Evolutionary conservation across 2,888 invertebrate species (phyloP).

Genomic region (Gandaritis pyraliata): DNA sequence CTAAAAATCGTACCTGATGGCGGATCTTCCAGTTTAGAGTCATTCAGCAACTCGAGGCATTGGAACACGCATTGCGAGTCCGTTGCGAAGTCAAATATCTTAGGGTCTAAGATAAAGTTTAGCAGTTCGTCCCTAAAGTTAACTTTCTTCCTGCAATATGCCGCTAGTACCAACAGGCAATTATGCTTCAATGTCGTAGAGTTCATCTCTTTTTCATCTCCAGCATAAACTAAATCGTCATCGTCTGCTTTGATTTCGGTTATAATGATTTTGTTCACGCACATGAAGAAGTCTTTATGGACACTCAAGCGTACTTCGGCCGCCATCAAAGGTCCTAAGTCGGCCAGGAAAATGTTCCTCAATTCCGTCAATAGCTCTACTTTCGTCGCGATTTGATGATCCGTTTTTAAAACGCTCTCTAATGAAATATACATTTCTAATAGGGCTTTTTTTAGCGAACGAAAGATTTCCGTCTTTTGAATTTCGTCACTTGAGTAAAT

Average conservation of each 20-base stretch:
- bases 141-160: slow-evolving; percentile 63
- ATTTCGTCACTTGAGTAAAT: slow-evolving; percentile 48
- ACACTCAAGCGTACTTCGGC: slow-evolving; percentile 54
- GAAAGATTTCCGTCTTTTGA: slow-evolving; percentile 46
- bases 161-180: slow-evolving; percentile 64
- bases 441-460: slow-evolving; percentile 49
- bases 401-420: slow-evolving; percentile 51
- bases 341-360: slow-evolving; percentile 53
- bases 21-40: slow-evolving; percentile 52
- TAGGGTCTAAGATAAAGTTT: slow-evolving; percentile 64
- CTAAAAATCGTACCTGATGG: slow-evolving; percentile 62
- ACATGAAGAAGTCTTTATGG: slow-evolving; percentile 63
- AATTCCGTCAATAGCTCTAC: slow-evolving; percentile 54
- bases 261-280: slow-evolving; percentile 62
- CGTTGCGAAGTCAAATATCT: slow-evolving; percentile 62
- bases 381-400: slow-evolving; percentile 54
- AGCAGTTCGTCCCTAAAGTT: slow-evolving; percentile 66
- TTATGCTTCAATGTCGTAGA: slow-evolving; percentile 60
- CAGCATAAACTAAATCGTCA: slow-evolving; percentile 55
- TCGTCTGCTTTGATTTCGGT: slow-evolving; percentile 54
- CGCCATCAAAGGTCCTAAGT: slow-evolving; percentile 55
- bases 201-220: slow-evolving; percentile 64
- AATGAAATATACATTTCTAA: slow-evolving; percentile 52
- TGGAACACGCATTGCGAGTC: slow-evolving; percentile 64
- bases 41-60: slow-evolving; percentile 62